Evolutionary conservation across 2,888 invertebrate genomes (phyloP), one percentile per base, ranked within the genome.

Genomic region (Halictus ligatus): DNA sequence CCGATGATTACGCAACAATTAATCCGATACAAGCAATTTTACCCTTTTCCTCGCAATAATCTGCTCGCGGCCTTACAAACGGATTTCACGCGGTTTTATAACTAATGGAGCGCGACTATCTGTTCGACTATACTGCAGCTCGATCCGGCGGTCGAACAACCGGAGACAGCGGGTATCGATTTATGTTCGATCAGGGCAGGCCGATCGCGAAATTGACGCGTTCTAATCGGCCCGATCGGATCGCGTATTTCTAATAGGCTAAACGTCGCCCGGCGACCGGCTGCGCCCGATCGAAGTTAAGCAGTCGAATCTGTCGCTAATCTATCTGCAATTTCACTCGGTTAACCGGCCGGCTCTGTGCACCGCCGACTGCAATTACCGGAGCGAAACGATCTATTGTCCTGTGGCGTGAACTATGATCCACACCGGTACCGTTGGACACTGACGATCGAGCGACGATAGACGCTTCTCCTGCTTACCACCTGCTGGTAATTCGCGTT

Each of bases 41-140:
- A 13, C 29, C 25, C 64, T 64, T 64, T 64, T 29, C 64, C 15
- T 15, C 64, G 64, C 15, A 64, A 64, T 64, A 29, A 64, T 25
- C 64, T 13, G 54, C 78, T 64, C 77, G 81, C 71, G 84, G 75
- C 43, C 69, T 75, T 78, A 72, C 75, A 58, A 86, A 86, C 79
- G 81, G 75, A 86, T 87, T 79, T 83, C 85, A 82, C 81, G 75
- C 78, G 88, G 71, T 85, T 85, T 88, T 84, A 81, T 80, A 67
- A 71, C 85, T 90, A 90, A 90, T 90, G 81, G 83, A 78, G 83
- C 87, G 80, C 69, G 58, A 89, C 89, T 81, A 86, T 78, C 81
- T 78, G 80, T 43, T 54, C n/a, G 8, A 54, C 21, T n/a, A 3
- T 40, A 35, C 58, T 48, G 77, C 71, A 50, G 50, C 50, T n/a